phyloP scores from a whole-genome alignment of 2,113 vertebrate genomes.

The Emydocephalus ijimae region DNA sequence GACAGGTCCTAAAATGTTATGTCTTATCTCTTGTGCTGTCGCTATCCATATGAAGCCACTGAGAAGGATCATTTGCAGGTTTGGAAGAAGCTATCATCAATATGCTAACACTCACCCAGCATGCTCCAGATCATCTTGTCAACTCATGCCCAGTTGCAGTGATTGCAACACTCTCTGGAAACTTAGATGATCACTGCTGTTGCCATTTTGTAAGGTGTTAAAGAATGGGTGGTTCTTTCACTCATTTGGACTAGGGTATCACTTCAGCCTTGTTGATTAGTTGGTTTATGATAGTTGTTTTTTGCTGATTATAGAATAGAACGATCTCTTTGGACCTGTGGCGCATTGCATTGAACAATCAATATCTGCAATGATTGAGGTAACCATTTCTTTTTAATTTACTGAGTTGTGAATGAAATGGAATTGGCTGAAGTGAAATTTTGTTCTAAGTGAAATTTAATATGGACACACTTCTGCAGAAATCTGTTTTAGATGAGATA shows the following conservation, averaged over 20 bases:
- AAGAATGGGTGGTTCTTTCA: background rate
- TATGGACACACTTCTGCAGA: background rate
- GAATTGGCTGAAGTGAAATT: background rate
- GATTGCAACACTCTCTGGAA: background rate
- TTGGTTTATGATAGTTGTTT: background rate
- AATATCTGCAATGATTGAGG: background rate
- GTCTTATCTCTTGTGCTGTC: background rate
- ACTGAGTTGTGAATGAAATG: background rate
- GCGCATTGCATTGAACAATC: background rate
- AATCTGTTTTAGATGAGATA: background rate
- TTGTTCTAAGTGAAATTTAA: background rate
- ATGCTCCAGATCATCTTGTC: background rate
- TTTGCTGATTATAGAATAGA: background rate
- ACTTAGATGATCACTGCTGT: background rate
- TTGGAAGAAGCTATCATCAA: background rate
- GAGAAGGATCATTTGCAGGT: background rate
- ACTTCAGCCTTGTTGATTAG: background rate
- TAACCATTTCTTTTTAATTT: background rate
- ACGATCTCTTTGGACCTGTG: background rate
- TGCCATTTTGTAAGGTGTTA: background rate
- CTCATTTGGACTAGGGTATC: background rate
- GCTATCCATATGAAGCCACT: background rate
- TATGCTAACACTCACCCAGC: background rate
- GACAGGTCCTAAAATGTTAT: background rate
- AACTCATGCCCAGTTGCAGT: background rate